Base-by-base conservation (phyloP, 2,888 invertebrate genomes). In the Drosophila pseudotalamancana region DNA sequence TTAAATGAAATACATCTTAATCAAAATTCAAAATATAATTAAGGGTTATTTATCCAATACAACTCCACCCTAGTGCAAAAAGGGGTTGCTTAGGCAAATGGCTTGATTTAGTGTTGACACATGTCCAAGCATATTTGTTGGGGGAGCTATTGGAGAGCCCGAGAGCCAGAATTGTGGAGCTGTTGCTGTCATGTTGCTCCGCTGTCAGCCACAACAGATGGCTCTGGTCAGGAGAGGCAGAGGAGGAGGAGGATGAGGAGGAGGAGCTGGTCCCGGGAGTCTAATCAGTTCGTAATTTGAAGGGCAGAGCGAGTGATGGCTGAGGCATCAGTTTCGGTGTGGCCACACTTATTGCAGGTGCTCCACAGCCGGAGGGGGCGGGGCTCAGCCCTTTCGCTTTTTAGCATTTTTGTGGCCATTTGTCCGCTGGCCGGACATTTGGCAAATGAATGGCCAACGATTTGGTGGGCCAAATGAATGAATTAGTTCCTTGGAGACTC, bases 221-320 rank as follows among this genome's bases (percentile, higher is more conserved):
- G 42, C 46, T 57, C 35, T 71, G 60, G 67, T 42, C 65, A 40
- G 49, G 25, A 40, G 18, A 51, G 46, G 21, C 56, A 66, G 12
- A 23, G 40, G n/a, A 16, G 34, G 25, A 46, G 34, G 32, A 57
- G 21, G 31, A 53, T 18, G 23, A 18, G 21, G 29, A 31, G 9
- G 18, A 35, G 18, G 19, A 6, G 34, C 12, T 29, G 49, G 56
- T 82, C 83, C 85, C 83, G 59, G 54, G 87, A 79, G 84, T 87
- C 85, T 85, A 84, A 84, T 87, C 85, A 79, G 83, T 71, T 68
- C 63, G 79, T 77, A 85, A 84, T 86, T 84, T 83, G 81, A 83
- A 74, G 83, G 81, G 76, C 72, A 72, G 55, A 50, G 53, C 72
- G 81, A 71, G 64, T 71, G 85, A 72, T 72, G 27, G 57, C 78